These are phyloP conservation scores for Taeniopygia guttata DNA, from an alignment of 2,797 vertebrate species.

Conservation along the genomic window DNA sequence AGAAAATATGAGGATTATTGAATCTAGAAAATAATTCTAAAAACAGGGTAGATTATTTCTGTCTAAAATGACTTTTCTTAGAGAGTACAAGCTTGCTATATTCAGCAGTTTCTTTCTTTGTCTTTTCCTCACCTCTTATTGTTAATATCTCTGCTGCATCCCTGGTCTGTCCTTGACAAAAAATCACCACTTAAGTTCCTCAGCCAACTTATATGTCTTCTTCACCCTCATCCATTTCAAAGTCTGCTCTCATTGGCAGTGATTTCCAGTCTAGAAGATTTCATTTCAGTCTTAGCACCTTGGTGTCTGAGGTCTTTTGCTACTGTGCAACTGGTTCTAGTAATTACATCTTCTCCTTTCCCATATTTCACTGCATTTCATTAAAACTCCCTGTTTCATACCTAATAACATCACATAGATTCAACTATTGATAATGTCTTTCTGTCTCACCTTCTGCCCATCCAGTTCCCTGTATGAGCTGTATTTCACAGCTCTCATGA, in stretches of 20 bases:
- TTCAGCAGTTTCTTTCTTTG: neutral
- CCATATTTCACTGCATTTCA: neutral
- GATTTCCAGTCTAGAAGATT: neutral
- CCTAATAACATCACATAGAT: neutral
- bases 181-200: neutral
- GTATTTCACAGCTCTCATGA: neutral
- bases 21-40: neutral
- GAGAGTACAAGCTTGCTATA: neutral
- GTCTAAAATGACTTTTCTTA: neutral
- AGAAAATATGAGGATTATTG: neutral
- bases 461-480: neutral
- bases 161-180: neutral
- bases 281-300: neutral
- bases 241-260: neutral
- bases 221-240: neutral
- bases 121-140: neutral
- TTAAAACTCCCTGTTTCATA: neutral
- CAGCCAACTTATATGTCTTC: neutral
- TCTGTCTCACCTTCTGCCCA: neutral
- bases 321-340: neutral
- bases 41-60: neutral
- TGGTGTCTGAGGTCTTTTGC: neutral
- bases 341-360: neutral
- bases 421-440: neutral
- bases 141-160: neutral